Evolutionary conservation across 2,888 invertebrate genomes (phyloP), one percentile per base, ranked within the genome.

Genomic region (Drosophila greeni): DNA sequence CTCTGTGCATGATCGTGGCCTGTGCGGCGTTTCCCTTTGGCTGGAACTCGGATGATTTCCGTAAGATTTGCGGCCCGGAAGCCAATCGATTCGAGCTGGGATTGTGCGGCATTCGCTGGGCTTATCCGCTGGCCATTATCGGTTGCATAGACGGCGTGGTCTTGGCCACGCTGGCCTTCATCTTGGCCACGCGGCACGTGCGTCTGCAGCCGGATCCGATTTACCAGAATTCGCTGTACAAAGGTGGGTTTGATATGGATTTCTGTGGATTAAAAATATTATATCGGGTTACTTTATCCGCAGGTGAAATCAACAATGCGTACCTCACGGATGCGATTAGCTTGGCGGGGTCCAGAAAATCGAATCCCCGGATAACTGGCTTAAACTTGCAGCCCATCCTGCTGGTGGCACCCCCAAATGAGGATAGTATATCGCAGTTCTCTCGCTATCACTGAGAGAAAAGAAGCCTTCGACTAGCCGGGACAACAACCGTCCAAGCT

Each of bases 31-130:
- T 94, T 90, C 98, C 98, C 0, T 94, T 95, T 8, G 97, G 96
- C 1, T 98, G 97, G 97, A 94, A 95, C 85, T 94, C 95, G 53
- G 92, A 93, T 3, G 91, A 92, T 60, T 95, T 98, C 33, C 92
- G 94, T 71, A 93, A 93, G 84, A 94, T 97, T 1, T 98, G 98
- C 85, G 97, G 97, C 0, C 92, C 93, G 12, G 91, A 93, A 1
- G 94, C 95, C 0, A 94, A 94, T 81, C 94, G 94, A 79, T 95
- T 93, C 74, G 90, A 91, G 83, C 90, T 91, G 89, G 98, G 97
- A 36, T 92, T 94, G 24, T 98, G 98, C 87, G 94, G 94, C 70
- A 92, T 98, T 56, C 92, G 96, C 83, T 97, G 97, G 97, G 97
- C 97, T 5, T 97, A 96, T 89, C 93, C 97, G 12, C 91, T 98